phyloP scores from a whole-genome alignment of 2,797 vertebrate genomes.

The Scleropages formosus region DNA sequence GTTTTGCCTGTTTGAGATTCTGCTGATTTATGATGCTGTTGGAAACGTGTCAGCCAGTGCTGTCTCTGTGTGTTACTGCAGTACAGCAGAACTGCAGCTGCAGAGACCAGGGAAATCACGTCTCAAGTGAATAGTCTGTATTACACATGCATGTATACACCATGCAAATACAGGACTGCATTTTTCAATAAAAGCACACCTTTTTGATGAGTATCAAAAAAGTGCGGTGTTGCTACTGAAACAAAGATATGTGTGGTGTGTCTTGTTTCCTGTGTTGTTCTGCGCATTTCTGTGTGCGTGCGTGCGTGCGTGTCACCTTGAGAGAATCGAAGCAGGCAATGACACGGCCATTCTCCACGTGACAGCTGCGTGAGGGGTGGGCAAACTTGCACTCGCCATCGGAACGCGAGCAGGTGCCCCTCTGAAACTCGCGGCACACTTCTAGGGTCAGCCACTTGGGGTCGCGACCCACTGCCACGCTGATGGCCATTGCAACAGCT shows the following conservation, averaged over 20 bases:
- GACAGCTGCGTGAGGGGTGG: slow-evolving; percentile 93
- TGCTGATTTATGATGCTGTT: no score
- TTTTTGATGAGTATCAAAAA: slow-evolving; percentile 6
- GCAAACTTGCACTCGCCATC: slow-evolving; percentile 98
- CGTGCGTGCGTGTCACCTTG: slow-evolving; percentile 78
- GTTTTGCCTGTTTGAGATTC: no score
- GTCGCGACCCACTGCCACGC: slow-evolving; percentile 91
- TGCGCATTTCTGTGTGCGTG: not conserved
- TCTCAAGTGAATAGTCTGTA: no score
- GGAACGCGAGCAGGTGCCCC: slow-evolving; percentile 91
- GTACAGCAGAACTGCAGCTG: no score
- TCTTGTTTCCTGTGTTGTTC: not conserved
- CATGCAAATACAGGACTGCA: no score
- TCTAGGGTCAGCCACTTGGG: slow-evolving; percentile 99
- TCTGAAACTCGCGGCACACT: slow-evolving; percentile 98
- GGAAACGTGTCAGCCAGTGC: no score
- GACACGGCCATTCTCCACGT: slow-evolving; percentile 97
- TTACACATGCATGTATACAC: no score
- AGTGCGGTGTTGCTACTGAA: no score
- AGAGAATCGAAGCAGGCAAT: slow-evolving; percentile 98
- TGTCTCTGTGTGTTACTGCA: no score
- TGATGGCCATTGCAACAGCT: slow-evolving; percentile 75
- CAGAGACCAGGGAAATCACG: no score
- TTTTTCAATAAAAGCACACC: no score
- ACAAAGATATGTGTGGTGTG: not conserved